A percentile compares a stretch with the other conserved stretches of the same genome.
These are phyloP conservation scores for Paragorgia papillata DNA, from an alignment of 92 coral and sea anemone genomes.

Conservation along the genomic window DNA sequence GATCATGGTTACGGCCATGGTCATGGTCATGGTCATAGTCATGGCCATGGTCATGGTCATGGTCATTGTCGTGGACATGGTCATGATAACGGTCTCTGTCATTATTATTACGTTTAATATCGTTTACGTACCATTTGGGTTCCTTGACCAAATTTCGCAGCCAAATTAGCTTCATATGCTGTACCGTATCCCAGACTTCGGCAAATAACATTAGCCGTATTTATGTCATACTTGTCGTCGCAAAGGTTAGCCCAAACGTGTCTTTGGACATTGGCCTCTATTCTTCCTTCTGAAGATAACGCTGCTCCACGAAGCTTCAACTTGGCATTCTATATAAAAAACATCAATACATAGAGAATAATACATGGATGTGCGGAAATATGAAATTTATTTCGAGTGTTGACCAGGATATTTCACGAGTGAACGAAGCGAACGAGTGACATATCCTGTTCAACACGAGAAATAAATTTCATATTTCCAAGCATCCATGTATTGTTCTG, in stretches of 20 bases:
- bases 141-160: slow-evolving; percentile 83
- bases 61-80: no score
- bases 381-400: no score
- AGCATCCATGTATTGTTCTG: no score
- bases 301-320: slow-evolving; percentile 82
- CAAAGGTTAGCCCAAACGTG: slow-evolving; percentile 81
- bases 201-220: slow-evolving; percentile 85
- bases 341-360: no score
- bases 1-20: no score
- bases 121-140: slow-evolving; percentile 59
- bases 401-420: no score
- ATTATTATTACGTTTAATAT: neutral
- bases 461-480: no score
- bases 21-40: no score
- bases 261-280: slow-evolving; percentile 68
- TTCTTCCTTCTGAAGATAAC: slow-evolving; percentile 73
- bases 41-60: no score
- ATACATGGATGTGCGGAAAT: no score
- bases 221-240: slow-evolving; percentile 71
- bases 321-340: slow-evolving; percentile 63
- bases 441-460: no score
- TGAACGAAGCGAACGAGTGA: no score
- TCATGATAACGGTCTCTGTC: neutral
- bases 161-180: slow-evolving; percentile 64
- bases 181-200: slow-evolving; percentile 91